Conservation (phyloP, 2,797 vertebrate species). For the Pseudopleuronectes americanus region DNA sequence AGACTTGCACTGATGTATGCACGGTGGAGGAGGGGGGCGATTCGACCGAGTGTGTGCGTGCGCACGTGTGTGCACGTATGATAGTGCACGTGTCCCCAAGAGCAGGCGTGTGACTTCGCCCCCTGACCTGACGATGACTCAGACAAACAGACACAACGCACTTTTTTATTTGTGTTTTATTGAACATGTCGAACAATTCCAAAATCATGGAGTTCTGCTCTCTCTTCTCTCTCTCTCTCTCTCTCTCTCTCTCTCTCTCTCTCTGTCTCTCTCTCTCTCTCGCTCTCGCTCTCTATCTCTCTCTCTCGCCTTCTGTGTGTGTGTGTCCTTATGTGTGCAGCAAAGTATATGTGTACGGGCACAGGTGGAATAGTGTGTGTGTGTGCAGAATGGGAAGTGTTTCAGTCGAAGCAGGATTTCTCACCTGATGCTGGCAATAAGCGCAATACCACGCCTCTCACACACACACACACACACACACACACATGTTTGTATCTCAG, state of each 20-base stretch:
- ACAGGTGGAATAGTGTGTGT: constrained; percentile 26
- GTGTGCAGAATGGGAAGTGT: constrained; percentile 26
- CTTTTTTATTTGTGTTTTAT: constrained; percentile 3
- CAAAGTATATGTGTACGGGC: constrained; percentile 4
- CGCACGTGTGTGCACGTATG: neutral
- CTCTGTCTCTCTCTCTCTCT: too few relatives aligned
- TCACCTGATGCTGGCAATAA: constrained; percentile 71
- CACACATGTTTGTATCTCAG: neutral
- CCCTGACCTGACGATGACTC: constrained; percentile 45
- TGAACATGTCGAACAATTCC: constrained; percentile 25
- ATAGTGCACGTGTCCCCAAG: constrained; percentile 6
- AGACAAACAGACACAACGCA: constrained; percentile 26
- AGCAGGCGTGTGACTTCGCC: constrained; percentile 34
- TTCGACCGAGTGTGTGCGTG: constrained; percentile 10
- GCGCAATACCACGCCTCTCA: constrained; percentile 31
- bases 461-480: neutral
- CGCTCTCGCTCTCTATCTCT: neutral
- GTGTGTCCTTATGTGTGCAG: constrained; percentile 5
- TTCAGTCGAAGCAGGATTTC: constrained; percentile 38
- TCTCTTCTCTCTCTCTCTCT: too few relatives aligned
- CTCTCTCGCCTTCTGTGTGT: neutral
- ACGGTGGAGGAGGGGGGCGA: constrained; percentile 50
- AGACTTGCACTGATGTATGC: constrained; percentile 83
- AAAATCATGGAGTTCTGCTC: constrained; percentile 21
- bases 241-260: too few relatives aligned